Conservation (phyloP, 2,888 invertebrate species). For the Conops quadrifasciatus region DNA sequence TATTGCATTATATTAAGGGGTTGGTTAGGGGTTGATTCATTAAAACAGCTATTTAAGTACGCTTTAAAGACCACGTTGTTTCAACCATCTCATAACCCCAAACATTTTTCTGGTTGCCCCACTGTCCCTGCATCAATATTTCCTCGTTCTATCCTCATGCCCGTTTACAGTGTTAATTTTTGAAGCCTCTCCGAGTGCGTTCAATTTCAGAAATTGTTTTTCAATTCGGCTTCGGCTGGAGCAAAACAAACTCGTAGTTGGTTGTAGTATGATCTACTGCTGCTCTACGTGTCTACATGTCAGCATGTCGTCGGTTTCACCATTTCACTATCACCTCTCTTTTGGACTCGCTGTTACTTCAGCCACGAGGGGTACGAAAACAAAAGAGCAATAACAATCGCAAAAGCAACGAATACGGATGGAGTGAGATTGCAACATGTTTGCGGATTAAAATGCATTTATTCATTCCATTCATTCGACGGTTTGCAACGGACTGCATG, state of each 20-base stretch:
- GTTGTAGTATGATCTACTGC: too few species aligned
- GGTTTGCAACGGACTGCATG: conserved; percentile 9
- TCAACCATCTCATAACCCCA: too few species aligned
- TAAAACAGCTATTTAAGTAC: too few species aligned
- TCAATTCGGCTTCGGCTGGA: too few species aligned
- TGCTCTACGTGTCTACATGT: too few species aligned
- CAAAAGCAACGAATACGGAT: background rate
- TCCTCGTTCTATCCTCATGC: too few species aligned
- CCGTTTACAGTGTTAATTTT: background rate
- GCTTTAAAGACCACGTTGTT: too few species aligned
- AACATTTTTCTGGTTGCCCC: background rate
- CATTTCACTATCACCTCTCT: too few species aligned
- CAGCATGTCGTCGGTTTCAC: too few species aligned
- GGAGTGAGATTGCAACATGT: conserved; percentile 53
- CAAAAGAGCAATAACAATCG: background rate
- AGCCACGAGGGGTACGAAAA: background rate
- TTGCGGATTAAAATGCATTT: conserved; percentile 58
- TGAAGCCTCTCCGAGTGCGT: background rate
- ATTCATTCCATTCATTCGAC: conserved; percentile 43
- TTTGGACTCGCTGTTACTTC: too few species aligned
- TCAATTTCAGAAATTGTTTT: background rate
- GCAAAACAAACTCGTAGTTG: background rate
- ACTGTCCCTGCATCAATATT: background rate
- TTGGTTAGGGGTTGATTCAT: too few species aligned
- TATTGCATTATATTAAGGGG: too few species aligned